Evolutionary conservation across 2,113 vertebrate species (phyloP).

Genomic region (Triplophysa siluroides): DNA sequence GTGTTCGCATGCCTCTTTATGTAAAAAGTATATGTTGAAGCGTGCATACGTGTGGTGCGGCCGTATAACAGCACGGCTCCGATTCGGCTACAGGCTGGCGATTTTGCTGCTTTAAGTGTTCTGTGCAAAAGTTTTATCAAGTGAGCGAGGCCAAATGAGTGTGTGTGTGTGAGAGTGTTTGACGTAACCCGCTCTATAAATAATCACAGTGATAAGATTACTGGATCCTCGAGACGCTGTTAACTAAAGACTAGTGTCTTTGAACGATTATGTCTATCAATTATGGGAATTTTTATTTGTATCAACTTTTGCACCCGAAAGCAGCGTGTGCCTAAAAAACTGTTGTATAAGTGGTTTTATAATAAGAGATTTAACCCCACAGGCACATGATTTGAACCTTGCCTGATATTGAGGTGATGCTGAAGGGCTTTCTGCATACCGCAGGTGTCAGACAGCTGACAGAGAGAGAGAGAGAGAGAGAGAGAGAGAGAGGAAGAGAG

Average conservation of each 20-base stretch:
- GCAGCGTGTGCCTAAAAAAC: not conserved
- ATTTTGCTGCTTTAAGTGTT: not conserved
- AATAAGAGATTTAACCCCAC: constrained; percentile 11
- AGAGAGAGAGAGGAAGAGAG: constrained; percentile 1
- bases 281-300: no score
- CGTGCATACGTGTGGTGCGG: no score
- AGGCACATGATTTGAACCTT: constrained; percentile 48
- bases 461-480: not conserved
- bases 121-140: not conserved
- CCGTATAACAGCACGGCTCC: no score
- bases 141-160: not conserved
- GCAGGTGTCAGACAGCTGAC: constrained; percentile 30
- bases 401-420: constrained; percentile 24
- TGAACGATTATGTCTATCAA: not conserved
- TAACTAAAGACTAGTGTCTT: not conserved
- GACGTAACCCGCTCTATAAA: constrained; percentile 15
- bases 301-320: no score
- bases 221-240: not conserved
- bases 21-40: not conserved
- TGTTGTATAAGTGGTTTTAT: not conserved
- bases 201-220: constrained; percentile 27
- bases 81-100: no score
- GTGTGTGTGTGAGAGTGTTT: not conserved
- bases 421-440: constrained; percentile 1
- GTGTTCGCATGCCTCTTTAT: not conserved